Evolutionary conservation across 1,140 invertebrate genomes (phyloP), one percentile per base, ranked within the genome.

Genomic region (Drosophila kikkawai): DNA sequence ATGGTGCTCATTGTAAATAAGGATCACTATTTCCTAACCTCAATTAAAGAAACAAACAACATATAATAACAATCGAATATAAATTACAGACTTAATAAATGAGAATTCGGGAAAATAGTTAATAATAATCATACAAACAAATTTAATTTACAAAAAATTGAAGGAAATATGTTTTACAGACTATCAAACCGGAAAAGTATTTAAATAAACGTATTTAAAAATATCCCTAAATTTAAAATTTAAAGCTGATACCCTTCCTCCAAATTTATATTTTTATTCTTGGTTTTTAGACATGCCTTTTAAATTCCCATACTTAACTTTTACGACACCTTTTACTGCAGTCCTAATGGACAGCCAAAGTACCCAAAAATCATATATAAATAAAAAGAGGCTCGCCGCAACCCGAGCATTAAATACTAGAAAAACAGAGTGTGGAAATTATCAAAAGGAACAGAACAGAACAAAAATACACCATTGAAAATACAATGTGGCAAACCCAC

Each of bases 51-150:
- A 47, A 67, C 7, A 8, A 12, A 36, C 9, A 1, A 44, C 2
- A 42, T 50, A 42, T 67, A 57, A 75, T 41, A 79, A 55, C 59
- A 76, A 59, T 75, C 22, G 44, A 41, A 67, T 34, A 63, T 48
- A 69, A 58, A 64, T 56, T 75, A 47, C 39, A 34, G 0, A 41
- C 44, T 59, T 5, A 47, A 12, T 19, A 39, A 64, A 37, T 53
- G 12, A 12, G 22, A 7, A 6, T 19, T 1, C 9, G 3, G 6
- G 4, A 0, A 22, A 15, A 19, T n/a, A 13, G 13, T 19, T 12
- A n/a, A 6, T 26, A 26, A 0, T 26, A 26, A 26, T 26, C 26
- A 26, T 26, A 26, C 26, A 26, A 26, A 26, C 22, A 26, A 26
- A 26, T 26, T 26, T 26, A 26, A 2, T 26, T 26, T 26, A 26